Percentiles rank a stretch among this genome's conserved stretches.
These are phyloP conservation scores for Hemibagrus guttatus DNA, from an alignment of 2,797 vertebrate genomes.

Conservation along the genomic window DNA sequence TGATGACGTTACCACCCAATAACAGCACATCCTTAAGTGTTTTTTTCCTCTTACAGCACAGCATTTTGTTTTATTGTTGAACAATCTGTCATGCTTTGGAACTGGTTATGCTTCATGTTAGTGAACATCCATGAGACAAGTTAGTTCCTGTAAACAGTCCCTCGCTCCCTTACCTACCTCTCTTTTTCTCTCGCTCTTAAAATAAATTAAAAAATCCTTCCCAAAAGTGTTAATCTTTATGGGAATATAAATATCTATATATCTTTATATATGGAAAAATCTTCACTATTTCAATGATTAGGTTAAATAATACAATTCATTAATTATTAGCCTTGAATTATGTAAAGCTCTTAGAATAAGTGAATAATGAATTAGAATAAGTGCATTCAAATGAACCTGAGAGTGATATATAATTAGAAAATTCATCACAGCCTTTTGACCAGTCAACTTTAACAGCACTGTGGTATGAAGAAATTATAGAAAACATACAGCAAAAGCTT, in stretches of 20 bases:
- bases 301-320: neutral
- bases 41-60: neutral
- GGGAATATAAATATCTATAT: too few relatives aligned
- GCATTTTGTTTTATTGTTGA: neutral
- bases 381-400: neutral
- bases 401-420: neutral
- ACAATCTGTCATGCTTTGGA: neutral
- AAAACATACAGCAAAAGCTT: neutral
- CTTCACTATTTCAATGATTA: neutral
- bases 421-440: neutral
- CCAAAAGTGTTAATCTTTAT: too few relatives aligned
- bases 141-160: slow-evolving; percentile 1
- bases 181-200: neutral
- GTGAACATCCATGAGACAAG: neutral
- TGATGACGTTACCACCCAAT: neutral
- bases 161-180: neutral
- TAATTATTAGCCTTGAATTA: neutral
- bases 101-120: neutral
- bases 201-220: neutral
- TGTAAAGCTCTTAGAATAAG: neutral
- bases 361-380: neutral
- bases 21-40: neutral
- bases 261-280: too few relatives aligned
- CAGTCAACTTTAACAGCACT: neutral
- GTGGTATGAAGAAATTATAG: neutral